Evolutionary conservation across 2,797 vertebrate species (phyloP), one percentile per base, ranked within the genome.

Genomic region (Nannoperca australis): DNA sequence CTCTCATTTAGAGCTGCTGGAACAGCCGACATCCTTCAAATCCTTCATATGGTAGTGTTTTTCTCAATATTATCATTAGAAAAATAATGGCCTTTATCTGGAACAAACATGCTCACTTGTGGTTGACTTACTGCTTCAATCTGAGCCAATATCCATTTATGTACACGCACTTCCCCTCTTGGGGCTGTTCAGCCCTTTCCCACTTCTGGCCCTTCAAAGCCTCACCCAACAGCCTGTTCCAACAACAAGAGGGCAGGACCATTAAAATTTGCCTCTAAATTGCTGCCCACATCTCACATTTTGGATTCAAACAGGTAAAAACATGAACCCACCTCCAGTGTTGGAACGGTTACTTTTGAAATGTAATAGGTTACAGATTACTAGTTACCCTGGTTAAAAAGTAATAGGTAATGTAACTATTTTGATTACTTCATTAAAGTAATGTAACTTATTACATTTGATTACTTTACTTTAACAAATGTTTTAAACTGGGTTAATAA

Each of bases 31-130:
- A 81, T 85, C 81, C 84, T 84, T 73, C 70, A 76, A 32, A 77
- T 75, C 40, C 49, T 45, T 84, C 36, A 55, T 53, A 20, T 38
- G 70, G 60, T 53, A 79, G 69, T 79, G 73, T 79, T 85, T 79
- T 67, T 82, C 27, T 56, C 20, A 64, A n/a, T 67, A 66, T 71
- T 84, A 90, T 83, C 17, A 51, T 32, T 5, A 30, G 40, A 80
- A 81, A 82, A 88, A 81, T 68, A 89, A 80, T 62, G 40, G 34
- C 44, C 40, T 85, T 93, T 93, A 91, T 91, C 86, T 89, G 69
- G 32, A 82, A 76, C 64, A 88, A 90, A 90, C 88, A 92, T 34
- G 47, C 55, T 85, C 76, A 62, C 56, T 83, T 78, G 70, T 53
- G 59, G 45, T 74, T 70, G 45, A 87, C 67, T 85, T 63, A 60